Evolutionary conservation across 2,888 invertebrate genomes (phyloP).

Genomic region (Sabellastarte sp.): DNA sequence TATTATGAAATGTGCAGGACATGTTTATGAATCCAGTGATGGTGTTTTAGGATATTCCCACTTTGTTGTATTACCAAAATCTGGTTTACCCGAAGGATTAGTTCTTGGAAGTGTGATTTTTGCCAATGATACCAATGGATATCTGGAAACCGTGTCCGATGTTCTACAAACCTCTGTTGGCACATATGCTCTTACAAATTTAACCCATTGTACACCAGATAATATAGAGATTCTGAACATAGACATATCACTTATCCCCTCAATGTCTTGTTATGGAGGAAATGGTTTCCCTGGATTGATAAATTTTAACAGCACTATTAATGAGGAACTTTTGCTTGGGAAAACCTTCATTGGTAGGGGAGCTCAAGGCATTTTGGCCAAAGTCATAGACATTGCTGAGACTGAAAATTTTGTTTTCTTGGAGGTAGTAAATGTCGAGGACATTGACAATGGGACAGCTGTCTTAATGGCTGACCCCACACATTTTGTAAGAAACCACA

Average conservation of each 20-base stretch:
- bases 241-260: not conserved
- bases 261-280: conserved; percentile 2
- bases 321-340: not conserved
- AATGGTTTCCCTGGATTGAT: conserved; percentile 4
- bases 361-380: not conserved
- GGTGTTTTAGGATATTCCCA: not conserved
- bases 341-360: not conserved
- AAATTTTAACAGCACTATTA: not conserved
- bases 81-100: not conserved
- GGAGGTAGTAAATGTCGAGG: not conserved
- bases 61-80: too few species aligned
- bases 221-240: not conserved
- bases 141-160: not conserved
- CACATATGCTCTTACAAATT: not conserved
- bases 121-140: not conserved
- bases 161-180: not conserved
- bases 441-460: too few species aligned
- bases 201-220: conserved; percentile 1
- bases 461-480: too few species aligned
- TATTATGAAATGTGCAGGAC: conserved; percentile 1
- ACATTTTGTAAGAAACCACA: too few species aligned
- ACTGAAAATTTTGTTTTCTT: not conserved
- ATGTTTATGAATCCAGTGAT: not conserved
- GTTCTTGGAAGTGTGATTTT: not conserved
- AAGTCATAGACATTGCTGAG: not conserved